Evolutionary conservation across 1,140 invertebrate genomes (phyloP).

Genomic region (Amphibalanus amphitrite): DNA sequence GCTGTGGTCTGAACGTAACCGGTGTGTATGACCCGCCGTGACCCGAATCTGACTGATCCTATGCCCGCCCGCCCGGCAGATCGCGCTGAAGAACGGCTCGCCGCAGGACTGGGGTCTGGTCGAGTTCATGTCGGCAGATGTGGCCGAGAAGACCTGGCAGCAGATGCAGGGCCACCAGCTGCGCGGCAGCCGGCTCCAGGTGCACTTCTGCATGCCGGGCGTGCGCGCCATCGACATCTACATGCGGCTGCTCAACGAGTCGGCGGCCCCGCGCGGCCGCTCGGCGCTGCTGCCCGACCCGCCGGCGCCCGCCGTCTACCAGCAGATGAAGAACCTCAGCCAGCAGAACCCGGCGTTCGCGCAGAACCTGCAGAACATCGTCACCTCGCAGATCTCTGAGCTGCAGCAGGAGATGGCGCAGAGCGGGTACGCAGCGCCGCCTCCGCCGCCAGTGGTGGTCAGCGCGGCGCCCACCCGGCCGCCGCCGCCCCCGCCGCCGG

Average conservation of each 20-base stretch:
- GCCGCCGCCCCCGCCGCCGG: no score
- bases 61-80: constrained; percentile 24
- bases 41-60: no score
- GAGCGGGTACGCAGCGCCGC: constrained; percentile 5
- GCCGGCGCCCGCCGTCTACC: constrained; percentile 29
- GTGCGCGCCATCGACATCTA: constrained; percentile 37
- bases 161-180: constrained; percentile 28
- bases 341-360: constrained; percentile 36
- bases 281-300: constrained; percentile 30
- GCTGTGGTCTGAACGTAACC: no score
- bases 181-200: constrained; percentile 28
- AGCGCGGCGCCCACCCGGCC: neutral
- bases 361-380: constrained; percentile 33
- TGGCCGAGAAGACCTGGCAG: constrained; percentile 33
- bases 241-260: constrained; percentile 32
- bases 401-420: constrained; percentile 21
- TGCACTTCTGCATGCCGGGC: constrained; percentile 39
- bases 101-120: constrained; percentile 39
- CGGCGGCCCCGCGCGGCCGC: constrained; percentile 22
- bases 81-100: constrained; percentile 36
- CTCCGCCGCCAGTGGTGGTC: constrained; percentile 2
- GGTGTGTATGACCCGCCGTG: no score
- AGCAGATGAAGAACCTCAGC: constrained; percentile 31
- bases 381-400: constrained; percentile 27
- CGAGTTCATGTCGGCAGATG: constrained; percentile 32